These are phyloP conservation scores for Cloeon dipterum DNA, from an alignment of 2,888 invertebrate species.

Conservation along the genomic window DNA sequence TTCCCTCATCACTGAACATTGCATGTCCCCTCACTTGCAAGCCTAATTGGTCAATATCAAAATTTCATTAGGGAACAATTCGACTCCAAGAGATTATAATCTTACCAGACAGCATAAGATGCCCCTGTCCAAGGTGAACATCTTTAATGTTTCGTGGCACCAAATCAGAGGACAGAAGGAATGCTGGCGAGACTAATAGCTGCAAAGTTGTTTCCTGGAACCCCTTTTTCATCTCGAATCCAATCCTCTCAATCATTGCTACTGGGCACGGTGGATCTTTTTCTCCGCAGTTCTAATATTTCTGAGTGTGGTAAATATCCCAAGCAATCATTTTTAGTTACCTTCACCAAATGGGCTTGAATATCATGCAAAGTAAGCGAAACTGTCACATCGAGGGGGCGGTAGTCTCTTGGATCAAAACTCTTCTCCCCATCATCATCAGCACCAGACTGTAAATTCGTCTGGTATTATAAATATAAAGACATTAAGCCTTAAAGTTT, in stretches of 20 bases:
- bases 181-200: constrained; percentile 67
- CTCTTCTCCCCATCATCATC: constrained; percentile 39
- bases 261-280: constrained; percentile 82
- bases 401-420: constrained; percentile 69
- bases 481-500: too few species aligned
- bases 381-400: constrained; percentile 78
- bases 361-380: constrained; percentile 88
- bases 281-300: constrained; percentile 61
- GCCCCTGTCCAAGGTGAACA: constrained; percentile 57
- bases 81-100: too few species aligned
- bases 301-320: too few species aligned
- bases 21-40: constrained; percentile 70
- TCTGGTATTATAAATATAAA: too few species aligned
- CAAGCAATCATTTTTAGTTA: constrained; percentile 12
- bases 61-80: too few species aligned
- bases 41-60: neutral
- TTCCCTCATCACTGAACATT: constrained; percentile 84
- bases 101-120: constrained; percentile 43
- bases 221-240: constrained; percentile 92
- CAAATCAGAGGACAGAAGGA: constrained; percentile 55
- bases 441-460: constrained; percentile 22
- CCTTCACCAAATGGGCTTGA: constrained; percentile 77
- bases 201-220: constrained; percentile 84
- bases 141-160: constrained; percentile 39
- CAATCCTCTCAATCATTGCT: constrained; percentile 68